Evolutionary conservation across 1,140 invertebrate species (phyloP).

Genomic region (Argopecten irradians): DNA sequence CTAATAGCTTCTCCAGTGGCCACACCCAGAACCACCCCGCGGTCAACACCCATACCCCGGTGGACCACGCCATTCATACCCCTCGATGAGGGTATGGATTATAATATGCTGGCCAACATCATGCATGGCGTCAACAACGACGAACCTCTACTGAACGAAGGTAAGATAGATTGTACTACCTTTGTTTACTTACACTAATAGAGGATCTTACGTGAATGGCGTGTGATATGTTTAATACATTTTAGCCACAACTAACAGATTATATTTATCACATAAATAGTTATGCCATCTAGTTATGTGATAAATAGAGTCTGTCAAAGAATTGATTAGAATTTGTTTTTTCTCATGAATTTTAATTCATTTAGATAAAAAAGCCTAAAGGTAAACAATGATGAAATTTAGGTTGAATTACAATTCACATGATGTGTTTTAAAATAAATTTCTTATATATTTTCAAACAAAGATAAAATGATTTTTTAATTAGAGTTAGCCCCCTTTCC

Average conservation of each 20-base stretch:
- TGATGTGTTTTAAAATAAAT: too few species aligned
- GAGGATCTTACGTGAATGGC: not conserved
- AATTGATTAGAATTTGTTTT: too few species aligned
- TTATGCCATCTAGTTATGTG: not conserved
- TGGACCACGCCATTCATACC: conserved; percentile 93
- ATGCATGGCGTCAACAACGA: conserved; percentile 77
- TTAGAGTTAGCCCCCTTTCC: too few species aligned
- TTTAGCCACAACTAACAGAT: not conserved
- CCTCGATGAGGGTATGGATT: conserved; percentile 91
- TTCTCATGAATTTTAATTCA: too few species aligned
- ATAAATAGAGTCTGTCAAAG: not conserved
- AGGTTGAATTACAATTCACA: too few species aligned
- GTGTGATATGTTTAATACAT: not conserved
- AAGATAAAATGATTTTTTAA: too few species aligned
- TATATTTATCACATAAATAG: not conserved
- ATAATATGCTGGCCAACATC: conserved; percentile 88
- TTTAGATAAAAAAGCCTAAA: too few species aligned
- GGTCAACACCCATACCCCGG: conserved; percentile 82
- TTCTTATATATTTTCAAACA: too few species aligned
- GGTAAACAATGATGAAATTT: too few species aligned
- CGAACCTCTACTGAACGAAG: conserved; percentile 68
- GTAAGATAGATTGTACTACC: conserved; percentile 42
- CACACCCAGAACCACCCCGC: conserved; percentile 84
- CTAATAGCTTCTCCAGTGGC: conserved; percentile 89
- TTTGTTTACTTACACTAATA: not conserved